Conservation (phyloP, 1,140 invertebrate species). For the Temnothorax curvispinosus region DNA sequence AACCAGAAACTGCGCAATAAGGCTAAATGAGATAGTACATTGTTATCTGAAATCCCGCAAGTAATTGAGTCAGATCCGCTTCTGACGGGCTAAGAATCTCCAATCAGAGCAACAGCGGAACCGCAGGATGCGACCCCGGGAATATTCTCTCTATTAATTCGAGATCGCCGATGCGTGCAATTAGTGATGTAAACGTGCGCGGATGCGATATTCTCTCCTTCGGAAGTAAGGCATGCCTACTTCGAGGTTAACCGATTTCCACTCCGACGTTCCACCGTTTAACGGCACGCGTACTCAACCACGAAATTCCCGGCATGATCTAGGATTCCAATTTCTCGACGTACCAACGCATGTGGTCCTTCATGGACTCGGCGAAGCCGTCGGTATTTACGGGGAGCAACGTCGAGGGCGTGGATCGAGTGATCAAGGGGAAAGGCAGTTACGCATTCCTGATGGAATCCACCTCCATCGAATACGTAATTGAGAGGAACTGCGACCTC, state of each 20-base stretch:
- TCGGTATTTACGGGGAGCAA: slow-evolving; percentile 95
- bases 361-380: slow-evolving; percentile 95
- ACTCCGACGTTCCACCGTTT: slow-evolving; percentile 69
- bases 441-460: slow-evolving; percentile 98
- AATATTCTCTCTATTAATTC: slow-evolving; percentile 51
- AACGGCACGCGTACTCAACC: slow-evolving; percentile 65
- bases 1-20: background rate
- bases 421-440: slow-evolving; percentile 93
- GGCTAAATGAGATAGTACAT: background rate
- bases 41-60: slow-evolving; percentile 21
- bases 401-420: slow-evolving; percentile 94
- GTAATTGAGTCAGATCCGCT: slow-evolving; percentile 14
- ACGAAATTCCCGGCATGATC: slow-evolving; percentile 72
- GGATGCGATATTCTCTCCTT: background rate
- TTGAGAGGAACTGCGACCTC: slow-evolving; percentile 95
- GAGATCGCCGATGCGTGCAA: slow-evolving; percentile 48
- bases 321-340: slow-evolving; percentile 97
- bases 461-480: slow-evolving; percentile 96
- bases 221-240: slow-evolving; percentile 61
- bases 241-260: slow-evolving; percentile 71
- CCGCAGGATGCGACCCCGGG: slow-evolving; percentile 40
- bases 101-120: slow-evolving; percentile 18
- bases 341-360: slow-evolving; percentile 96
- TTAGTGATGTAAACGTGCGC: slow-evolving; percentile 37
- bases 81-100: slow-evolving; percentile 23